Percentiles rank a stretch among this genome's conserved stretches.
Conservation (phyloP, 1,140 invertebrate species). For the Aricia agestis region DNA sequence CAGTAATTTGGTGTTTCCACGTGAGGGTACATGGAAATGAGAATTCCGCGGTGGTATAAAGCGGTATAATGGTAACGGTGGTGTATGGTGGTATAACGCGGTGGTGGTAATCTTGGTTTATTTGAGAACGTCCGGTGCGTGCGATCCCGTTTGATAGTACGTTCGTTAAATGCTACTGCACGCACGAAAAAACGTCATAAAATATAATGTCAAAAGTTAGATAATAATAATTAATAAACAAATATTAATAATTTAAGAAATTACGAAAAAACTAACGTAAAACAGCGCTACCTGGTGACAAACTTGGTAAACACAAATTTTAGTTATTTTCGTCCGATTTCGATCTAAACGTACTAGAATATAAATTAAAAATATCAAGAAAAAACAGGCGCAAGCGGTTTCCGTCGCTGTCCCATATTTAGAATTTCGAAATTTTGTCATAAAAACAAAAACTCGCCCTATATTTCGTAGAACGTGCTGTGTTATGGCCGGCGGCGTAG, state of each 20-base stretch:
- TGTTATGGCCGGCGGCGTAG: slow-evolving; percentile 29
- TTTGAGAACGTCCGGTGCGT: slow-evolving; percentile 37
- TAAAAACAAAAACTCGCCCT: slow-evolving; percentile 7
- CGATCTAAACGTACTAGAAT: too few species aligned
- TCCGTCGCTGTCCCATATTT: too few species aligned
- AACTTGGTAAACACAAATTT: too few species aligned
- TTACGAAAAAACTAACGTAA: too few species aligned
- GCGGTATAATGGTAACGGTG: not conserved
- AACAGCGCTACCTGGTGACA: too few species aligned
- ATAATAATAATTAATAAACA: too few species aligned
- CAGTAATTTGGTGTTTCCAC: not conserved
- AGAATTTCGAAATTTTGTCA: too few species aligned
- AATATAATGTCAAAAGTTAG: not conserved
- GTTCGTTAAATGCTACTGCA: too few species aligned
- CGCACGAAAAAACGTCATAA: not conserved
- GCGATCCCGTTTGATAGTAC: slow-evolving; percentile 7
- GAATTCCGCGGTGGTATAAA: not conserved
- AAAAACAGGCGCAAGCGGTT: too few species aligned
- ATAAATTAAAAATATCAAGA: too few species aligned
- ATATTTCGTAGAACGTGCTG: slow-evolving; percentile 15
- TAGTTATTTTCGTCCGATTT: too few species aligned
- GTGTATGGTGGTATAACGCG: slow-evolving; percentile 7
- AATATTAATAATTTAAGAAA: too few species aligned
- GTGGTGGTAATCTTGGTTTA: slow-evolving; percentile 33
- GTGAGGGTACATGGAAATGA: slow-evolving; percentile 5